Percentiles rank a stretch among this genome's conserved stretches.
These are phyloP conservation scores for Actenoides lindsayi DNA, from an alignment of 2,113 vertebrate species.

Conservation along the genomic window DNA sequence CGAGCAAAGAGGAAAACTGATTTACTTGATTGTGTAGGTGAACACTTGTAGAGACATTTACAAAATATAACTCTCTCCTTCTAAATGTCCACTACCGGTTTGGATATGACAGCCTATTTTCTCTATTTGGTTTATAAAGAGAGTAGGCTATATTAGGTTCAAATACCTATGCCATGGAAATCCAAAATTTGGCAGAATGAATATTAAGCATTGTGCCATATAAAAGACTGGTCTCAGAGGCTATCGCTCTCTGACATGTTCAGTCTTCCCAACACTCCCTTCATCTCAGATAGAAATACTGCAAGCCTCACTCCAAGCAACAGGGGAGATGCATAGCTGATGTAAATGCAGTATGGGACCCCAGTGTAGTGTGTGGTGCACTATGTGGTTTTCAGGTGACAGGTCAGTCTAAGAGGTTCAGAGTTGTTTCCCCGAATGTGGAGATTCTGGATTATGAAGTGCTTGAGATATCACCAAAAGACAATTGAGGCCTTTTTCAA, in stretches of 20 bases:
- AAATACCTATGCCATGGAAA: not conserved
- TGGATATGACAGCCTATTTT: not conserved
- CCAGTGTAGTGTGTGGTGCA: too few species aligned
- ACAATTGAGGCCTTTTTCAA: not conserved
- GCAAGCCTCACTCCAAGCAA: not conserved
- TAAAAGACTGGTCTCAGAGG: not conserved
- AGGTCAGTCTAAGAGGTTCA: not conserved
- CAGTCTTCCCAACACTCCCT: rapidly evolving
- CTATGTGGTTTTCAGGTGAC: not conserved
- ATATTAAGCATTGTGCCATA: not conserved
- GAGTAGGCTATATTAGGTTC: not conserved
- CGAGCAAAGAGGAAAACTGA: not conserved
- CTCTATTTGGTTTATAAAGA: not conserved
- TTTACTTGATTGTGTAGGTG: not conserved
- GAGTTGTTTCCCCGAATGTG: not conserved
- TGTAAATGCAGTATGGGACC: not conserved
- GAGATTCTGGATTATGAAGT: not conserved
- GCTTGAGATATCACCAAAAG: not conserved
- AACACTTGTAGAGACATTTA: not conserved
- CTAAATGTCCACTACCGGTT: not conserved
- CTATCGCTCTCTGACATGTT: not conserved
- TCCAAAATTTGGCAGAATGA: not conserved
- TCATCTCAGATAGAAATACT: rapidly evolving
- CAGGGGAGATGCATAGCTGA: not conserved
- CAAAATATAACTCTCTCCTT: not conserved